Base-by-base conservation (phyloP, 92 coral and sea anemone species). In the Palythoa grandiflora region DNA sequence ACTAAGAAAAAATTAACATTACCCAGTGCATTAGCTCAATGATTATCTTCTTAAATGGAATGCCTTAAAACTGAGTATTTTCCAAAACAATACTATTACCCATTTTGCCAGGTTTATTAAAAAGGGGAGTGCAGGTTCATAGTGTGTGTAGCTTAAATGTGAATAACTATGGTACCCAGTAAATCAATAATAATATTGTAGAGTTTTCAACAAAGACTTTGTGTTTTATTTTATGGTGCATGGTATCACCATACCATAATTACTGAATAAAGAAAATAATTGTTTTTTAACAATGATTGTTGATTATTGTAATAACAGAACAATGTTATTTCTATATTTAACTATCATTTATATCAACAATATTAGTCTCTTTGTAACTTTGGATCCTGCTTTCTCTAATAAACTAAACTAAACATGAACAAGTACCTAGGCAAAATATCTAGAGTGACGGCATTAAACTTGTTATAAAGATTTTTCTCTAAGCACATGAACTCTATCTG, bases 401-500 rank as follows among this genome's bases (percentile, higher is more conserved):
- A 28, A 28, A 28, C 28, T 28, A 28, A 38, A 15, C 78, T 73
- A 73, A 73, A 73, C 78, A 73, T 17, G 78, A 17, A 6, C 78
- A 44, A 73, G 78, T 73, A 4, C 55, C 78, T 38, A 73, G 54
- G 52, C 78, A 73, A 73, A 73, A 73, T 73, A 40, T 73, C 53
- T 73, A 9, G n/a, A 40, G 20, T 38, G 77, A 73, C 12, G 77
- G 19, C 48, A 73, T 73, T 73, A 73, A 73, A 73, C 28, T 14
- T 73, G 50, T 14, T 3, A 44, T 73, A 73, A 73, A 73, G 11
- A 9, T 73, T 44, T 72, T 73, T 73, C 55, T 50, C 0, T 48
- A 44, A 48, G 8, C 3, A 44, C 36, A 9, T 7, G 1, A 8
- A 75, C 59, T 75, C 79, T 6, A 50, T 47, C 3, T 70, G 6